Conservation (phyloP, 2,113 vertebrate species). For the Callionymus lyra region DNA sequence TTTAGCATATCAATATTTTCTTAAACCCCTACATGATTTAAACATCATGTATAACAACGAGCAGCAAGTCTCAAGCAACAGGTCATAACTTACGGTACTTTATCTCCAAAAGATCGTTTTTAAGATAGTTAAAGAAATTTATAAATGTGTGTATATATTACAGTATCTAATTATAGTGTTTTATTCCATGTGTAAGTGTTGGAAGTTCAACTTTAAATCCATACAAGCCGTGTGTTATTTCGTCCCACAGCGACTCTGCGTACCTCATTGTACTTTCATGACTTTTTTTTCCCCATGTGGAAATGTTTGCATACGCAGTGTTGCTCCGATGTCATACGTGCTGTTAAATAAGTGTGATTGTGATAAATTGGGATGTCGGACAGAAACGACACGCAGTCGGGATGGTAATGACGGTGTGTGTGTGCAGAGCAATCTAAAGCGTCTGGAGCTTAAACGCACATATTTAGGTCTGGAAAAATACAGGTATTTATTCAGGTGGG, state of each 20-base stretch:
- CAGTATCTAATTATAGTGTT: too few relatives aligned
- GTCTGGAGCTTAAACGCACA: slow-evolving; percentile 66
- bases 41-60: too few relatives aligned
- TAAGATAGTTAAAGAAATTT: too few relatives aligned
- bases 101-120: too few relatives aligned
- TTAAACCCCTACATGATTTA: too few relatives aligned
- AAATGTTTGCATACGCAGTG: slow-evolving; percentile 52
- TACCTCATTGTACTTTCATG: slow-evolving; percentile 54
- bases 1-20: too few relatives aligned
- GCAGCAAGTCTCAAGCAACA: too few relatives aligned
- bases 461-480: slow-evolving; percentile 69
- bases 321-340: slow-evolving; percentile 51
- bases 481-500: slow-evolving; percentile 73
- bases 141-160: too few relatives aligned
- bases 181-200: too few relatives aligned
- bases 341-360: slow-evolving; percentile 56
- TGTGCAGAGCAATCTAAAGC: slow-evolving; percentile 57
- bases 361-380: slow-evolving; percentile 67
- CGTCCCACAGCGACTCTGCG: slow-evolving; percentile 28
- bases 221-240: too few relatives aligned
- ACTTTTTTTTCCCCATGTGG: slow-evolving; percentile 56
- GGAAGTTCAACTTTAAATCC: too few relatives aligned
- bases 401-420: slow-evolving; percentile 54
- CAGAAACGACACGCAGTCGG: slow-evolving; percentile 57
- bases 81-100: too few relatives aligned